These are phyloP conservation scores for Podarcis cretensis DNA, from an alignment of 2,113 vertebrate genomes.

Conservation along the genomic window DNA sequence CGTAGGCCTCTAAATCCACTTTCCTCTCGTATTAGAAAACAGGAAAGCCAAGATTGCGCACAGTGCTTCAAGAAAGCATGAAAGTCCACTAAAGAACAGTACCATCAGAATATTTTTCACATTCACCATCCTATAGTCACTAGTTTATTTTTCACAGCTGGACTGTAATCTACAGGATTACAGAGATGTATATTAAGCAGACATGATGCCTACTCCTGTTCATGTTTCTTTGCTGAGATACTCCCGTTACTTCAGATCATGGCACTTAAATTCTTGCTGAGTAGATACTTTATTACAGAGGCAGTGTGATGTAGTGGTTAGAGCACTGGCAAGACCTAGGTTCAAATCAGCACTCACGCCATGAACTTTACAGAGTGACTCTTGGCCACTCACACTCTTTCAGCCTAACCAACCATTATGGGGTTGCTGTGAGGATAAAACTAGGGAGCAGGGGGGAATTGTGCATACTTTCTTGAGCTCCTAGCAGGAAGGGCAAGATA, in stretches of 20 bases:
- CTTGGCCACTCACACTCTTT: not conserved
- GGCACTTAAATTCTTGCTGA: not conserved
- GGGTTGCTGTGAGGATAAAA: not conserved
- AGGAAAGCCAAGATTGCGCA: not conserved
- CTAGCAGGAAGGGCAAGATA: not conserved
- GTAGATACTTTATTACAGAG: not conserved
- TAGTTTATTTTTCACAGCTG: constrained; percentile 1
- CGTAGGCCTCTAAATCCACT: not conserved
- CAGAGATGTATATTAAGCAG: not conserved
- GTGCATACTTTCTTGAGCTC: not conserved
- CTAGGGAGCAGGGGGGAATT: not conserved
- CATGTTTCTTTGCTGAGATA: not conserved
- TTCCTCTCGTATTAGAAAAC: not conserved
- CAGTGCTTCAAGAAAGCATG: not conserved
- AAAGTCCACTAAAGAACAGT: not conserved
- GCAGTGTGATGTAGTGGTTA: not conserved
- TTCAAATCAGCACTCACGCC: not conserved
- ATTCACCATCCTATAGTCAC: not conserved
- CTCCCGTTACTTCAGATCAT: not conserved
- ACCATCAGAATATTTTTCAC: not conserved
- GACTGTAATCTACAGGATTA: no score
- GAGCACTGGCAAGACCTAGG: not conserved
- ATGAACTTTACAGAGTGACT: not conserved
- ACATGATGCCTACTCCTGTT: not conserved
- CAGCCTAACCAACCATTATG: not conserved